phyloP scores from a whole-genome alignment of 1,140 invertebrate species.

The Cyphomyrmex costatus region DNA sequence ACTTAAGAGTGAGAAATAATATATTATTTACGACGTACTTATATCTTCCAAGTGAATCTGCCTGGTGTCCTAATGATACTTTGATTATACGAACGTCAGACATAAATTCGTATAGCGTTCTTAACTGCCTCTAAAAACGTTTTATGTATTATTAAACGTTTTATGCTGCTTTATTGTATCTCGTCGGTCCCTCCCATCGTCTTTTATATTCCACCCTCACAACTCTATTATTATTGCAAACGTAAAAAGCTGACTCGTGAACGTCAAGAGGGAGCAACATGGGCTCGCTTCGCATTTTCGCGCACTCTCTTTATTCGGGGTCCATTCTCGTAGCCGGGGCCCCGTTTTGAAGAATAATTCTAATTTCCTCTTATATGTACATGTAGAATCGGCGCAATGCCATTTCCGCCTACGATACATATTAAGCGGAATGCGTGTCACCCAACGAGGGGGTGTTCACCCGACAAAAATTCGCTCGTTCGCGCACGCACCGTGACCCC shows the following conservation, averaged over 20 bases:
- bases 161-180: conserved; percentile 1
- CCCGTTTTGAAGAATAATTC: conserved; percentile 19
- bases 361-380: conserved; percentile 22
- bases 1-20: not conserved
- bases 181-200: not conserved
- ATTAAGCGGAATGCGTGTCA: conserved; percentile 19
- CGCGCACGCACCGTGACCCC: conserved; percentile 46
- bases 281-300: not conserved
- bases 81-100: not conserved
- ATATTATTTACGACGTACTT: not conserved
- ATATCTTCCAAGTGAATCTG: not conserved
- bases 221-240: conserved; percentile 12
- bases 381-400: not conserved
- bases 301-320: not conserved
- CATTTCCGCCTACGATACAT: conserved; percentile 36
- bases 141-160: conserved; percentile 39
- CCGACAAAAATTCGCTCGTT: conserved; percentile 1
- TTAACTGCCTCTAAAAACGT: not conserved
- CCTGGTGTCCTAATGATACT: not conserved
- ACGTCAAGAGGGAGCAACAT: not conserved
- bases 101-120: not conserved
- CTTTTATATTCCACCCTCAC: not conserved
- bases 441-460: not conserved
- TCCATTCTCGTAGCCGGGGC: not conserved
- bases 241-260: not conserved